Percentiles rank a stretch among this genome's conserved stretches.
Evolutionary conservation across 2,113 vertebrate species (phyloP).

Genomic region (Tragelaphus buxtoni): DNA sequence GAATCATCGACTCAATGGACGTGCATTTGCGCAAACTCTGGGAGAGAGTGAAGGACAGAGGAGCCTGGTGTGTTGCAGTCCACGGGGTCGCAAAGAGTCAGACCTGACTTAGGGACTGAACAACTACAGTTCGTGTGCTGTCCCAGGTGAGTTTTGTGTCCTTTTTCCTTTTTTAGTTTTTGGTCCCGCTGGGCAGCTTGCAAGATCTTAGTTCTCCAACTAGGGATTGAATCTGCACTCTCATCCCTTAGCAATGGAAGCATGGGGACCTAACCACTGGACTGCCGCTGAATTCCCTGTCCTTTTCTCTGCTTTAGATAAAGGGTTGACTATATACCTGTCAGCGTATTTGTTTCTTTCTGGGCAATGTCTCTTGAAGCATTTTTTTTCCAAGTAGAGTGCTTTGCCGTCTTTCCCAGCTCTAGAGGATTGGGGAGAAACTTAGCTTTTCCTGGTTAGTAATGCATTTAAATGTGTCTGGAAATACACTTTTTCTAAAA

Average conservation of each 20-base stretch:
- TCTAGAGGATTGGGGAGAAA: neutral
- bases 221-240: neutral
- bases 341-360: neutral
- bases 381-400: neutral
- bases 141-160: neutral
- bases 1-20: neutral
- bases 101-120: neutral
- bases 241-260: neutral
- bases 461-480: neutral
- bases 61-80: neutral
- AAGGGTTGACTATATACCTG: neutral
- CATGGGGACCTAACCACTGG: neutral
- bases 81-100: neutral
- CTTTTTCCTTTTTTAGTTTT: neutral
- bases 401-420: neutral
- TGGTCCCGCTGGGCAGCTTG: neutral
- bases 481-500: neutral
- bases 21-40: neutral
- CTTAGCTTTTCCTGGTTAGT: neutral
- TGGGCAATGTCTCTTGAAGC: neutral
- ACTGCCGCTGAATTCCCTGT: neutral
- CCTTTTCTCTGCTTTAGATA: neutral
- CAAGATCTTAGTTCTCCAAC: neutral
- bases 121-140: neutral
- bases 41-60: neutral